phyloP scores from a whole-genome alignment of 2,797 vertebrate genomes.

The Leptoclinus maculatus region DNA sequence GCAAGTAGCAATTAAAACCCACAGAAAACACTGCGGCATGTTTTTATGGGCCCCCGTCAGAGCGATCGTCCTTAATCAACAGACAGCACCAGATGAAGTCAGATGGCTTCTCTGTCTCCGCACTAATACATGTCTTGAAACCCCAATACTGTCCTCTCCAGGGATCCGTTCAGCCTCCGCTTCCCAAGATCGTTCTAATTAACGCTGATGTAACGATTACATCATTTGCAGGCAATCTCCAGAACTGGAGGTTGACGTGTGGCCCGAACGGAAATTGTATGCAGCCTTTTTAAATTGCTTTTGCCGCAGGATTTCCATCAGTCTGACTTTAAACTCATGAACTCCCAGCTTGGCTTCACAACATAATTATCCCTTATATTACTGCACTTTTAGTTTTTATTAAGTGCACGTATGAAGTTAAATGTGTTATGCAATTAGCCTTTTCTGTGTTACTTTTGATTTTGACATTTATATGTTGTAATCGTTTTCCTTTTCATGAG shows the following conservation, averaged over 20 bases:
- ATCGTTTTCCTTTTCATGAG: not conserved
- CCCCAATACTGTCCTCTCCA: constrained; percentile 28
- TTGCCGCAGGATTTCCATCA: constrained; percentile 60
- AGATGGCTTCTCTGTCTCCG: constrained; percentile 37
- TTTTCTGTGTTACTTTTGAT: not conserved
- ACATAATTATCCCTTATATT: constrained; percentile 23
- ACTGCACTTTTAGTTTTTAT: constrained; percentile 18
- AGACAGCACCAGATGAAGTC: constrained; percentile 48
- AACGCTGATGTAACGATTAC: constrained; percentile 69
- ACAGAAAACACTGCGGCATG: constrained; percentile 30
- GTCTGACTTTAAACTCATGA: constrained; percentile 44
- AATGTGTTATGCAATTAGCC: constrained; percentile 8
- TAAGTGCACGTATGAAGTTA: constrained; percentile 18
- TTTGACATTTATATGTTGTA: not conserved
- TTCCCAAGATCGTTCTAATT: constrained; percentile 57
- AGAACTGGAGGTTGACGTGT: constrained; percentile 58
- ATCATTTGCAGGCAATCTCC: constrained; percentile 62
- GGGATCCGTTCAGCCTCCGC: constrained; percentile 45
- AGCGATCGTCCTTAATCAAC: constrained; percentile 58
- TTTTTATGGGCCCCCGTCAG: constrained; percentile 50
- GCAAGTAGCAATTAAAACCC: constrained; percentile 58
- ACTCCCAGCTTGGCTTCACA: constrained; percentile 21
- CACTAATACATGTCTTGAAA: constrained; percentile 39
- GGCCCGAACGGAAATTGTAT: constrained; percentile 26
- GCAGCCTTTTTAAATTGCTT: constrained; percentile 40